Conservation (phyloP, 2,113 vertebrate genomes). For the Rhinolophus ferrumequinum region DNA sequence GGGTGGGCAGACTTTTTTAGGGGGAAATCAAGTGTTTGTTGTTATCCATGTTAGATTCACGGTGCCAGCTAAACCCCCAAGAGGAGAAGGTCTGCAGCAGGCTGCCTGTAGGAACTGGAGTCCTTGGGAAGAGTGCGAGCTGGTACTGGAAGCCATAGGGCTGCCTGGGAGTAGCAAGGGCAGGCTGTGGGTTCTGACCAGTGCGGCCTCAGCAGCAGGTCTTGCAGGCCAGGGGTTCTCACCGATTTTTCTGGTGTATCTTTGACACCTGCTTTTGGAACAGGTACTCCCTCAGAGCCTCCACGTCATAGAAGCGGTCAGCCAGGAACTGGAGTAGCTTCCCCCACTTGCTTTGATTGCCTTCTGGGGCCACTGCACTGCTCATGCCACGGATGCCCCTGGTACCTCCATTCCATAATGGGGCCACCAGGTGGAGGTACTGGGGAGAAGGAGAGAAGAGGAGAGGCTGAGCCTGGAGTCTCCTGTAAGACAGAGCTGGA, state of each 20-base stretch:
- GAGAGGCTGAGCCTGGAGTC: background rate
- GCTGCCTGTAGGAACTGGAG: background rate
- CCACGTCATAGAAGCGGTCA: slow-evolving; percentile 44
- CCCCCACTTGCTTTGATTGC: background rate
- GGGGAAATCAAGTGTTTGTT: background rate
- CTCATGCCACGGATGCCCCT: background rate
- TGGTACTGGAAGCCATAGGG: background rate
- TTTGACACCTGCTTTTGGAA: background rate
- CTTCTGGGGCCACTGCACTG: background rate
- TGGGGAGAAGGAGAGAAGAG: background rate
- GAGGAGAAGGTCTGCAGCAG: background rate
- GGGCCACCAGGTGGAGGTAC: background rate
- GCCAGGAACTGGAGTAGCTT: slow-evolving; percentile 44
- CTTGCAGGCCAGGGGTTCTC: slow-evolving; percentile 6
- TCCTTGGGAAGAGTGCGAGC: background rate
- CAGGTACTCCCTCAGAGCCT: slow-evolving; percentile 57
- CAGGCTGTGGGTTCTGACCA: background rate
- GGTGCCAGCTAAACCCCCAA: background rate
- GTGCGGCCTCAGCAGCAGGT: background rate
- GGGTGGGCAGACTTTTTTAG: background rate
- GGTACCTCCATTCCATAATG: background rate
- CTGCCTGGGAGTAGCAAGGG: background rate
- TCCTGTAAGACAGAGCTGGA: background rate
- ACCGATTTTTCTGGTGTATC: slow-evolving; percentile 64
- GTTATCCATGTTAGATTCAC: background rate